Base-by-base conservation (phyloP, 2,797 vertebrate genomes). In the Gadopsis marmoratus region DNA sequence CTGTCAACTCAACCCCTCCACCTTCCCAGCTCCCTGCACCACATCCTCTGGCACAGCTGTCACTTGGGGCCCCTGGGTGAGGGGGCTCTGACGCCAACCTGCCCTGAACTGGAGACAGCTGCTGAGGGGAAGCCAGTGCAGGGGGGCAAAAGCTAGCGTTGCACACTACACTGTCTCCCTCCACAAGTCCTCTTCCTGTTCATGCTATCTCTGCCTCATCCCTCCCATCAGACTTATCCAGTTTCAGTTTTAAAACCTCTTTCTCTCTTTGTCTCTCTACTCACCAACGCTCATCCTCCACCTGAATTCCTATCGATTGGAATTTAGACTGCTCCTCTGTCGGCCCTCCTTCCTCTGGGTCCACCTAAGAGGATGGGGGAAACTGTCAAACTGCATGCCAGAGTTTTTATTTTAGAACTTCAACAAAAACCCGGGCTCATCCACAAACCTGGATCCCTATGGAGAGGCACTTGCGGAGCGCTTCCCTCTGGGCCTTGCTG, bases 281-380 rank as follows among this genome's bases (percentile, higher is more conserved):
- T 97, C 89, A 99, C 98, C 97, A 97, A 90, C 97, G 96, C 74
- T 99, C 97, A 43, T 98, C 97, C 92, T 99, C 98, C 85, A 99
- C 98, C 96, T 99, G 98, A 83, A 99, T 96, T 92, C 98, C 98
- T 92, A 99, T 94, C 3, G 98, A 99, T 93, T 99, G 98, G 95
- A 99, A 99, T 91, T 98, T 98, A 62, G 97, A 97, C 78, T 94
- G 96, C 90, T 97, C 97, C 70, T 96, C 96, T 12, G 91, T 69
- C 33, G 92, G 95, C 63, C 92, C 93, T 54, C 91, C 90, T 80
- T 98, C 97, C 74, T 99, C 98, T 76, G 97, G 97, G 59, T 99
- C 98, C 92, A 99, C 98, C 98, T 99, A 87, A 35, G 14, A 80
- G 29, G 43, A 78, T 29, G 37, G 31, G 7, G 70, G 33, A 50